These are phyloP conservation scores for Microcaecilia unicolor DNA, from an alignment of 2,797 vertebrate species.

Conservation along the genomic window DNA sequence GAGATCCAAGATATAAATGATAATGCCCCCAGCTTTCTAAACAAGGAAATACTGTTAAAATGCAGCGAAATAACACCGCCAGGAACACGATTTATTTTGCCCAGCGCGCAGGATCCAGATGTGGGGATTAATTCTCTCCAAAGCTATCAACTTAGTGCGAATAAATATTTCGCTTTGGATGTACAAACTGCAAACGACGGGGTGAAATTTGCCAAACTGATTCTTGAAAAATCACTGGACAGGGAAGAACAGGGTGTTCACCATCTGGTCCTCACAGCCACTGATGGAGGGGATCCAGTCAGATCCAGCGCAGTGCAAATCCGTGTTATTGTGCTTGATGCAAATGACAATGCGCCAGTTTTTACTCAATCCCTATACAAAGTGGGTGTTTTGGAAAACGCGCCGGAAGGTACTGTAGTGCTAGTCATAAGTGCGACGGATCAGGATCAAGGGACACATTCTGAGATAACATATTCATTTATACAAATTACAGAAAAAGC, in stretches of 20 bases:
- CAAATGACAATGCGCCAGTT: slow-evolving; percentile 43
- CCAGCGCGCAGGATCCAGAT: slow-evolving; percentile 41
- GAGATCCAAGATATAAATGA: slow-evolving; percentile 56
- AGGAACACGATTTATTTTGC: slow-evolving; percentile 37
- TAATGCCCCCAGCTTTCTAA: slow-evolving; percentile 41
- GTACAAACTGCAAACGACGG: slow-evolving; percentile 16
- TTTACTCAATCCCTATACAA: slow-evolving; percentile 37
- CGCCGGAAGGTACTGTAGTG: slow-evolving; percentile 12
- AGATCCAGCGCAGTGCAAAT: slow-evolving; percentile 33
- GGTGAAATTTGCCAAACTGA: slow-evolving; percentile 29
- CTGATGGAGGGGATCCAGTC: slow-evolving; percentile 35
- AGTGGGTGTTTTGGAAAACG: slow-evolving; percentile 24
- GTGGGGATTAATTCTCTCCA: slow-evolving; percentile 40
- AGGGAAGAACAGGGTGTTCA: slow-evolving; percentile 35
- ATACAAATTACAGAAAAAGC: slow-evolving; percentile 14
- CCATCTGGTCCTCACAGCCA: slow-evolving; percentile 34
- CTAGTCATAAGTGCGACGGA: slow-evolving; percentile 24
- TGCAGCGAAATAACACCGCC: slow-evolving; percentile 45
- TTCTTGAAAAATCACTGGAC: slow-evolving; percentile 41
- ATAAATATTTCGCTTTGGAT: slow-evolving; percentile 41
- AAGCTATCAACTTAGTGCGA: slow-evolving; percentile 44
- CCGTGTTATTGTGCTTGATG: slow-evolving; percentile 34
- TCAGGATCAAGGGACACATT: slow-evolving; percentile 35
- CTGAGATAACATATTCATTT: slow-evolving; percentile 31
- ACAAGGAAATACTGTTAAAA: slow-evolving; percentile 40